Conservation (phyloP, 2,888 invertebrate species). For the Mesorhabditis sp. region DNA sequence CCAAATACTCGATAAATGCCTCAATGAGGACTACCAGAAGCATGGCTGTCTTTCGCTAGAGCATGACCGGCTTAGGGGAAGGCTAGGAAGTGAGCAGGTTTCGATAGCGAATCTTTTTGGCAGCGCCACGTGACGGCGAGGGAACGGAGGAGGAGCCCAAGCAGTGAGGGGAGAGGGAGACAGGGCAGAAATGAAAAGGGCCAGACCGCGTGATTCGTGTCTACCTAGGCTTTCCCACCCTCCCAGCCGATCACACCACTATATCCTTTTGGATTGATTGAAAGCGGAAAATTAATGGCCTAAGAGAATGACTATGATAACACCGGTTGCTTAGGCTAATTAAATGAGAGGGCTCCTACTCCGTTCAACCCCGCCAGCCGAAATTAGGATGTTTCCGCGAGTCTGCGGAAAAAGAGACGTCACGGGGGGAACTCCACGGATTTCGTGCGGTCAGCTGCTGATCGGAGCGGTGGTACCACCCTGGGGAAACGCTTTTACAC, state of each 20-base stretch:
- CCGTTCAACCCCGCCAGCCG: too few species aligned
- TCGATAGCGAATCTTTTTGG: background rate
- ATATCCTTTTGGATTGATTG: background rate
- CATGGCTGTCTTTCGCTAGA: constrained; percentile 11
- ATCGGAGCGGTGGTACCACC: background rate
- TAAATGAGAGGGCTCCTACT: too few species aligned
- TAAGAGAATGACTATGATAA: background rate
- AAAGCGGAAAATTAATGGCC: background rate
- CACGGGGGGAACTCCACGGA: background rate
- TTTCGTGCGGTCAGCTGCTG: background rate
- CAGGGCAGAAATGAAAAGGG: background rate
- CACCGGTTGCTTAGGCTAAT: too few species aligned
- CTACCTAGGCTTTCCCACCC: too few species aligned
- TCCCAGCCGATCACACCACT: too few species aligned
- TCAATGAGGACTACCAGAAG: constrained; percentile 26
- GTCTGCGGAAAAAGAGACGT: background rate
- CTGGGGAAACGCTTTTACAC: background rate
- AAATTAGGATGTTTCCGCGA: too few species aligned
- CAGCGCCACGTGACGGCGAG: constrained; percentile 5
- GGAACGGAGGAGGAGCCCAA: background rate
- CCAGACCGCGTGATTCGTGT: too few species aligned
- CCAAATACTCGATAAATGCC: constrained; percentile 20
- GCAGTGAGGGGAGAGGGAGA: constrained; percentile 2
- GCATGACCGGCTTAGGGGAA: background rate
- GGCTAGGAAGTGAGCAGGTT: background rate